Base-by-base conservation (phyloP, 2,113 vertebrate genomes). In the Crotalus horridus region DNA sequence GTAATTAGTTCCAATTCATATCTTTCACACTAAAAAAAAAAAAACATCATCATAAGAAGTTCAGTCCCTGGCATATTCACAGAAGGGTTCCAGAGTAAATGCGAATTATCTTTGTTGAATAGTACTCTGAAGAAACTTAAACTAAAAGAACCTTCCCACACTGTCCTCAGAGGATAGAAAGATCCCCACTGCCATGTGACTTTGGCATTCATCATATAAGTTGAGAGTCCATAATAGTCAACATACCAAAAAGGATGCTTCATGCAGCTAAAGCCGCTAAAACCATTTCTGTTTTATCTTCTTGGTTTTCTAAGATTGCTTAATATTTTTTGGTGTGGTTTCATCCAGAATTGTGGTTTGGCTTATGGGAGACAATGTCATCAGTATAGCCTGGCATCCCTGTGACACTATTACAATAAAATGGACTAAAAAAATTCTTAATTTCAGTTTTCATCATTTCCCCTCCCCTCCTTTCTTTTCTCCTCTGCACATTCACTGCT, bases 331-430 rank as follows among this genome's bases (percentile, higher is more conserved):
- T 91, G 87, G n/a, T 89, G 26, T 94, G 92, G 95, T 93, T 95
- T 74, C 17, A 90, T 94, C 87, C 87, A 58, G 94, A 91, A 93
- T 92, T 97, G 93, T 96, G 96, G 96, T 95, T 96, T 96, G 92
- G 91, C 88, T 95, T 61, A 88, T 81, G 56, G 93, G 26, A 90
- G 92, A 93, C 24, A 46, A 59, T 46, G 51, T 54, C n/a, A 92
- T 48, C 26, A 55, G 87, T 21, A 9, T 74, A 39, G 33, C 48
- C 33, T 81, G 48, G 91, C 29, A 39, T 96, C 81, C 89, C 95
- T 89, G 93, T 93, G 58, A 89, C 93, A 94, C 93, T 94, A 5
- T 17, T 81, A 43, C 33, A 81, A 81, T 95, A 94, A 97, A 91
- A 81, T 93, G 95, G 74, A 54, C 74, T 74, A 10, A 93, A 97